These are phyloP conservation scores for Prietella phreatophila DNA, from an alignment of 2,113 vertebrate genomes.

Conservation along the genomic window DNA sequence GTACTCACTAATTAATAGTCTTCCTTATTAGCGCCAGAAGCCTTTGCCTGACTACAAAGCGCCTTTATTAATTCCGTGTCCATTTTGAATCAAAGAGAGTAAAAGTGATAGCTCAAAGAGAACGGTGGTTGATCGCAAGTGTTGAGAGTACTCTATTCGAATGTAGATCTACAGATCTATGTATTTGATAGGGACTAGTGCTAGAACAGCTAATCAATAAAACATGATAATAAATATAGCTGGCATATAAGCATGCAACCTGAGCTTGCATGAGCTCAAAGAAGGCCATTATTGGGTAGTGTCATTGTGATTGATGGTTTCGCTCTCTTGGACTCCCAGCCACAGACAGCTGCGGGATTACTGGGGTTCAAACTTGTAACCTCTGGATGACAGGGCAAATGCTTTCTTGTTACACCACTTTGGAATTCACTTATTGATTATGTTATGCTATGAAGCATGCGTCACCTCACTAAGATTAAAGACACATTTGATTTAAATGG, in stretches of 20 bases:
- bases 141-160: background rate
- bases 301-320: background rate
- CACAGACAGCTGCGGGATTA: background rate
- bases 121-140: background rate
- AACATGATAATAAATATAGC: background rate
- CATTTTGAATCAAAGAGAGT: background rate
- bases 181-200: background rate
- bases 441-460: background rate
- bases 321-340: background rate
- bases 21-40: background rate
- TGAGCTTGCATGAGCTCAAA: background rate
- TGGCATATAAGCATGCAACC: background rate
- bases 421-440: background rate
- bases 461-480: background rate
- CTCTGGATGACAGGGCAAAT: background rate
- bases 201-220: background rate
- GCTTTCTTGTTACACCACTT: background rate
- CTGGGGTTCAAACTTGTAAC: background rate
- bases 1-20: conserved; percentile 9
- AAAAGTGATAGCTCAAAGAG: background rate
- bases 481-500: background rate
- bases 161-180: background rate
- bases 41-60: background rate
- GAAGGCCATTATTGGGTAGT: background rate
- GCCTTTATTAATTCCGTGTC: background rate